Evolutionary conservation across 2,797 vertebrate species (phyloP).

Genomic region (Enteromius trimaculatus): DNA sequence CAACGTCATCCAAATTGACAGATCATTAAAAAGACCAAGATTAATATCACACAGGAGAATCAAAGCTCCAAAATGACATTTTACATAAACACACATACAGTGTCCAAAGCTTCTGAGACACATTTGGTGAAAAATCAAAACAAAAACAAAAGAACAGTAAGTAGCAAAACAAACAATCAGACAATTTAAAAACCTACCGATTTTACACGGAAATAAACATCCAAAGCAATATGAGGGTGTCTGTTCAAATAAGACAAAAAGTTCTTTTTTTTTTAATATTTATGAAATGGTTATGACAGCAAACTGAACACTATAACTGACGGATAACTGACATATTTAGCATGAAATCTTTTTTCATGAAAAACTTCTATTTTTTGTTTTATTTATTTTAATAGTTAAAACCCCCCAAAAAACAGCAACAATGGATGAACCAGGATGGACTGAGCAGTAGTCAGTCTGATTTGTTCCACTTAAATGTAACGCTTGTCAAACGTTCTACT

Average conservation of each 20-base stretch:
- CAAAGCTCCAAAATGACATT: background rate
- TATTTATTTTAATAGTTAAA: background rate
- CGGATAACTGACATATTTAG: background rate
- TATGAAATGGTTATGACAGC: background rate
- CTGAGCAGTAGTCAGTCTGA: background rate
- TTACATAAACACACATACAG: background rate
- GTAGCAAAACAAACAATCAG: background rate
- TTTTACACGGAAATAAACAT: background rate
- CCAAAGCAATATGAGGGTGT: background rate
- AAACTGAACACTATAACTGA: background rate
- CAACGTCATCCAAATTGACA: background rate
- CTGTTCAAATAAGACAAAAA: no score
- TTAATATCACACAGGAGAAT: background rate
- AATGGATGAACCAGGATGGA: background rate
- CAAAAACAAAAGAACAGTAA: background rate
- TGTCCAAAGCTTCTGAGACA: slow-evolving; percentile 8
- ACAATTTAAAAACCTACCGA: background rate
- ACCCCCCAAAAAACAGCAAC: background rate
- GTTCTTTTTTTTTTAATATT: no score
- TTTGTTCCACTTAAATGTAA: background rate
- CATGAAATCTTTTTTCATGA: background rate
- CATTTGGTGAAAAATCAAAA: slow-evolving; percentile 1
- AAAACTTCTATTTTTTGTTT: background rate
- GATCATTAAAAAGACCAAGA: background rate
- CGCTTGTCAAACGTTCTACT: background rate